Evolutionary conservation across 2,888 invertebrate genomes (phyloP), one percentile per base, ranked within the genome.

Genomic region (Serripes groenlandicus): DNA sequence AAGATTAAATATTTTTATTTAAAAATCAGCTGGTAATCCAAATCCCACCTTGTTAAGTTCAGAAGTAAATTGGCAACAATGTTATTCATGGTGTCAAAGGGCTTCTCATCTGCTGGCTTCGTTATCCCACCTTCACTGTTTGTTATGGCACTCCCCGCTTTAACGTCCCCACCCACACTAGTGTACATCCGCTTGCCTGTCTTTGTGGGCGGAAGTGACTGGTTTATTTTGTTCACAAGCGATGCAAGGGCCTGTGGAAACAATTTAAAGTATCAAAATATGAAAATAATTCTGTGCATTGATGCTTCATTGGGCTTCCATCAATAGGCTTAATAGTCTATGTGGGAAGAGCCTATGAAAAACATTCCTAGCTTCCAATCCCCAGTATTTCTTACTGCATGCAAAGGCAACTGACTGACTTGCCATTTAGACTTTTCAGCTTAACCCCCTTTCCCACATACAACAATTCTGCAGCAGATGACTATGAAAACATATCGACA

Each of bases 11-110:
- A 15, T 7, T 42, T 42, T 42, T 15, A 15, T 42, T 11, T 11
- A 42, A 42, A 42, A 42, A 42, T 42, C 7, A 42, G 42, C 7
- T n/a, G n/a, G n/a, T n/a, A n/a, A 21, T 49, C 49, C 21, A 26
- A 62, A 30, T 4, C 64, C 32, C 81, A 95, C 95, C 95, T 94
- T 3, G 95, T 95, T 90, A 95, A 89, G 80, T 95, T 95, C 23
- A 95, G 90, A 34, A 95, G 84, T 60, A 95, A 79, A 85, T 95
- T 95, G 28, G 95, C 95, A 3, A 95, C 94, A 70, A 95, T 93
- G 83, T 95, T 94, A 85, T 95, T 95, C 95, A 95, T 95, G 30
- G 92, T 89, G 88, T 95, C 95, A 88, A 95, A 95, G 3, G 95
- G 94, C 69, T 91, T 92, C 74, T 93, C 93, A 30, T 92, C 90